Evolutionary conservation across 2,113 vertebrate species (phyloP).

Genomic region (Callithrix jacchus): DNA sequence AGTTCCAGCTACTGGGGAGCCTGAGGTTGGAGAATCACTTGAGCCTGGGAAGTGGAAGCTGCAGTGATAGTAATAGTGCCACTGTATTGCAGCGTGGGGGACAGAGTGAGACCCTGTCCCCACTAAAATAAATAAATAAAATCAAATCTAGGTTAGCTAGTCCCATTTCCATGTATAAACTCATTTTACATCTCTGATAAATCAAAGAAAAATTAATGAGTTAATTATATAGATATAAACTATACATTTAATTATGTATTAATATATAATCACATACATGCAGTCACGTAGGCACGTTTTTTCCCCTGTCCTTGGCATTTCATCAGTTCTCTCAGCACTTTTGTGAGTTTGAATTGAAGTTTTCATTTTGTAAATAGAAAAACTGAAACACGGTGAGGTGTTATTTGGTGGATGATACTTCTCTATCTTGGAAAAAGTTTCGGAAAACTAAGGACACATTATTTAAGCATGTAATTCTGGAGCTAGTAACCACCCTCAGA

Average conservation of each 20-base stretch:
- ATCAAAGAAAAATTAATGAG: not conserved
- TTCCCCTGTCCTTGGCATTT: slow-evolving; percentile 24
- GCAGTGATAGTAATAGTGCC: too few species aligned
- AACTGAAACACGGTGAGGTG: not conserved
- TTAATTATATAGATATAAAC: not conserved
- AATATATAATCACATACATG: not conserved
- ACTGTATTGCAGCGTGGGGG: too few species aligned
- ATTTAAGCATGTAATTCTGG: slow-evolving; percentile 30
- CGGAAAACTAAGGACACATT: not conserved
- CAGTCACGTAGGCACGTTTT: not conserved
- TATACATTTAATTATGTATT: not conserved
- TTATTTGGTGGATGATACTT: slow-evolving; percentile 47
- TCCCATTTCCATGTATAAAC: not conserved
- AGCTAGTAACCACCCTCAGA: not conserved
- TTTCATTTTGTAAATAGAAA: slow-evolving; percentile 55
- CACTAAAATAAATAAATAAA: too few species aligned
- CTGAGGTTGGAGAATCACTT: too few species aligned
- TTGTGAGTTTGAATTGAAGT: slow-evolving; percentile 15
- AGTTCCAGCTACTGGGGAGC: too few species aligned
- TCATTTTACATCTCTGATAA: not conserved
- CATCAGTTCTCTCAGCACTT: not conserved
- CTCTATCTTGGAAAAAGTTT: slow-evolving; percentile 6
- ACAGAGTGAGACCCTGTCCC: too few species aligned
- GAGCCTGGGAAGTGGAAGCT: too few species aligned
- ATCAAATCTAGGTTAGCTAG: not conserved